Conservation (phyloP, 2,797 vertebrate genomes). For the Anniella stebbinsi region DNA sequence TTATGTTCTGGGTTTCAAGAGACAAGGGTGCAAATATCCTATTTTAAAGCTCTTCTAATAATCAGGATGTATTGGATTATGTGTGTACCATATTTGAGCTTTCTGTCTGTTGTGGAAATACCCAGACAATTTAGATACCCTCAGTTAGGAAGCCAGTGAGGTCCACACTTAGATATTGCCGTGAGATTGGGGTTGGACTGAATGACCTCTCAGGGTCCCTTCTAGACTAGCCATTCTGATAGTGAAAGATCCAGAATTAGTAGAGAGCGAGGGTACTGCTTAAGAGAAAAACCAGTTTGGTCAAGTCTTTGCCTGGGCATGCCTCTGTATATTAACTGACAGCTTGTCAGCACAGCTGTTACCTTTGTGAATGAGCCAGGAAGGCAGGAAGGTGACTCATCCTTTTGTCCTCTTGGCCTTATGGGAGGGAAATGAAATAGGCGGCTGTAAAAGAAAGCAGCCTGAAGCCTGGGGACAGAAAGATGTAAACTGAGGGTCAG, state of each 20-base stretch:
- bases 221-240: not conserved
- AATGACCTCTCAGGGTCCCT: not conserved
- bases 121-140: no score
- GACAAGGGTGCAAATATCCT: no score
- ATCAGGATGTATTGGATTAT: no score
- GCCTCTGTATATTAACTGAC: not conserved
- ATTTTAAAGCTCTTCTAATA: no score
- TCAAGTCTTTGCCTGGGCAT: not conserved
- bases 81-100: no score
- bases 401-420: not conserved
- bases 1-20: no score
- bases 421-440: not conserved
- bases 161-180: not conserved
- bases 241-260: not conserved
- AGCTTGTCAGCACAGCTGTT: not conserved
- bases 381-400: not conserved
- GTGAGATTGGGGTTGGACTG: not conserved
- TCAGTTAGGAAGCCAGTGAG: no score
- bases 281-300: not conserved
- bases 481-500: no score
- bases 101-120: no score
- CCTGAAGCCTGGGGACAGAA: not conserved
- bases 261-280: not conserved
- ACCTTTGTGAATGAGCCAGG: not conserved
- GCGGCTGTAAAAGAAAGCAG: not conserved